Conservation (phyloP, 1,140 invertebrate genomes). For the Drosophila azteca region DNA sequence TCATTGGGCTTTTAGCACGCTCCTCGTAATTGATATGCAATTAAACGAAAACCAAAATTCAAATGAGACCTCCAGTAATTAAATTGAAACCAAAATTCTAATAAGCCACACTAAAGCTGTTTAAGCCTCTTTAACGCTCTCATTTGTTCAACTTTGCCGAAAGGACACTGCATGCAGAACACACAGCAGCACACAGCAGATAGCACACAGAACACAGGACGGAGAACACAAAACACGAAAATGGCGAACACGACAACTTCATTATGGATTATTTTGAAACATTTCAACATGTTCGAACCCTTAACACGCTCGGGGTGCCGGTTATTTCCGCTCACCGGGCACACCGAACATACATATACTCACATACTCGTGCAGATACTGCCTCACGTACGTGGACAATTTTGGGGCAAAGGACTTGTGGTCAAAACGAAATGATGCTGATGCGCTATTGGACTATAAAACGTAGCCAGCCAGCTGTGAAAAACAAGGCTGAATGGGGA, state of each 20-base stretch:
- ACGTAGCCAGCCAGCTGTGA: constrained; percentile 62
- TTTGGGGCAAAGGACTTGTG: constrained; percentile 57
- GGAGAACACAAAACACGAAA: neutral
- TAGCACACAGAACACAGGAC: neutral
- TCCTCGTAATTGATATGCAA: constrained; percentile 39
- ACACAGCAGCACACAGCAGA: no score
- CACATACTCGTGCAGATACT: constrained; percentile 1
- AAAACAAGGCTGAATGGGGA: constrained; percentile 39
- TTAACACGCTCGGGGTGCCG: constrained; percentile 13
- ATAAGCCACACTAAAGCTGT: constrained; percentile 16
- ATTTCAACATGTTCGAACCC: constrained; percentile 36
- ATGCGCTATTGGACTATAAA: constrained; percentile 58
- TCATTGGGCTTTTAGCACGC: constrained; percentile 1
- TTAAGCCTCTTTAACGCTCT: constrained; percentile 1
- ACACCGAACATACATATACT: constrained; percentile 24
- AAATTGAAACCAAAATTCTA: constrained; percentile 35
- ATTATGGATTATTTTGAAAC: constrained; percentile 51
- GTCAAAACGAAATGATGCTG: constrained; percentile 59
- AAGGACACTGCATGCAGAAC: constrained; percentile 1
- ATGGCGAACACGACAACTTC: constrained; percentile 11
- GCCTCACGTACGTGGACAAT: constrained; percentile 29
- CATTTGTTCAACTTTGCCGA: constrained; percentile 21
- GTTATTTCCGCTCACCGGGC: constrained; percentile 64
- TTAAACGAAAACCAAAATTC: constrained; percentile 33
- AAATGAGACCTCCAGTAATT: constrained; percentile 20